Base-by-base conservation (phyloP, 2,888 invertebrate species). In the Cancer borealis region DNA sequence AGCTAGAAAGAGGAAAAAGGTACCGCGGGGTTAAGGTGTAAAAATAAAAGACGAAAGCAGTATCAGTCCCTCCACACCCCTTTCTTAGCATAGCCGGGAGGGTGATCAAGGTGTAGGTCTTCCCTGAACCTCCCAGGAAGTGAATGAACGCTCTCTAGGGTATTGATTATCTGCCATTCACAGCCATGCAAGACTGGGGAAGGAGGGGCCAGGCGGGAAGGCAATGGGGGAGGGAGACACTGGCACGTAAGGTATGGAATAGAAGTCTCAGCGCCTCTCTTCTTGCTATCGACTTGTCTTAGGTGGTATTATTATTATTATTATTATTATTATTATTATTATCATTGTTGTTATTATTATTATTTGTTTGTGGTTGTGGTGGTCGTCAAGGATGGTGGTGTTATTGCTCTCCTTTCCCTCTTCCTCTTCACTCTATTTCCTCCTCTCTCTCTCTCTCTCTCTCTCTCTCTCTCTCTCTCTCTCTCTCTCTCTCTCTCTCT, bases 141-240 rank as follows among this genome's bases (percentile, higher is more conserved):
- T 79, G 79, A 79, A 79, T 79, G 79, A 79, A 79, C 79, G 79
- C 30, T 79, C 79, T 21, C 66, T 10, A 10, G 26, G 79, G 79
- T 79, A 79, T 79, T 79, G 79, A 79, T 79, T 79, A 79, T 79
- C 30, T 79, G 79, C 79, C 79, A 79, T 79, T 79, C 79, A 79
- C 79, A 79, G 79, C 30, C 79, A 79, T 79, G 79, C 30, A 30
- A 79, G 30, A 12, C 26, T 3, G 79, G 79, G 79, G 8, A 12
- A 12, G 79, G 30, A 12, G 79, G 79, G 79, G 21, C 17, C 66
- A 66, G 66, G 66, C 66, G 14, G 66, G 26, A 14, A 8, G 79
- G 30, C 12, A 73, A 8, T 30, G 79, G 8, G 12, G 30, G 79
- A 30, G 79, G 30, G 79, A 10, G 30, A 2, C 30, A 0, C 10